These are phyloP conservation scores for Monodelphis domestica DNA, from an alignment of 2,797 vertebrate species.

Conservation along the genomic window DNA sequence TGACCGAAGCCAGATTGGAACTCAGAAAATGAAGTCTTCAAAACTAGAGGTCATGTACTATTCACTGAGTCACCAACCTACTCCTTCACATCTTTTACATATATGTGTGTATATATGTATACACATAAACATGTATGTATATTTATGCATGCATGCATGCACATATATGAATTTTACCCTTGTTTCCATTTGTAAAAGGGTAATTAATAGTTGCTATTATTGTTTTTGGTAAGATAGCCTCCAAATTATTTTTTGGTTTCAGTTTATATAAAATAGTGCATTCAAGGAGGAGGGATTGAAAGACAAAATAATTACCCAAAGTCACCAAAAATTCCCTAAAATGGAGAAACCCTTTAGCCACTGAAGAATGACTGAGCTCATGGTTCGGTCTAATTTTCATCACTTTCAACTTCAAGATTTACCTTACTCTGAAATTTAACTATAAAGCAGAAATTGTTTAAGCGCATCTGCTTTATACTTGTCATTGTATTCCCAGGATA, in stretches of 20 bases:
- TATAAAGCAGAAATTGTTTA: not conserved
- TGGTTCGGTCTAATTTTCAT: not conserved
- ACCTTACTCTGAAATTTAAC: not conserved
- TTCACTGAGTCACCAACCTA: too few relatives aligned
- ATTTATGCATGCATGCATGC: not conserved
- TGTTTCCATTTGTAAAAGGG: not conserved
- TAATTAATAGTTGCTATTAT: not conserved
- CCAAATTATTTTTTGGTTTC: not conserved
- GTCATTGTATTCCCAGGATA: not conserved
- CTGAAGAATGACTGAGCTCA: not conserved
- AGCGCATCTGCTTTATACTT: not conserved
- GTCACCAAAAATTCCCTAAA: not conserved
- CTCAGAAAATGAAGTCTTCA: too few relatives aligned
- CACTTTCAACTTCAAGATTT: not conserved
- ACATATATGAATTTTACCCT: not conserved
- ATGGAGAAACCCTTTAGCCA: not conserved
- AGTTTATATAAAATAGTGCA: conserved; percentile 43
- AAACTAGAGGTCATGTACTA: too few relatives aligned
- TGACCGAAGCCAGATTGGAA: too few relatives aligned
- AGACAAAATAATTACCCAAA: conserved; percentile 2
- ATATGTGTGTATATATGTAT: too few relatives aligned
- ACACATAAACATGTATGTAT: too few relatives aligned
- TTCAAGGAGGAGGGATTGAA: not conserved
- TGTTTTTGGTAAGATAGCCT: conserved; percentile 13
- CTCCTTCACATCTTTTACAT: too few relatives aligned